Percentiles rank a stretch among this genome's conserved stretches.
phyloP scores from a whole-genome alignment of 2,888 invertebrate species.

The Ophraella communa region DNA sequence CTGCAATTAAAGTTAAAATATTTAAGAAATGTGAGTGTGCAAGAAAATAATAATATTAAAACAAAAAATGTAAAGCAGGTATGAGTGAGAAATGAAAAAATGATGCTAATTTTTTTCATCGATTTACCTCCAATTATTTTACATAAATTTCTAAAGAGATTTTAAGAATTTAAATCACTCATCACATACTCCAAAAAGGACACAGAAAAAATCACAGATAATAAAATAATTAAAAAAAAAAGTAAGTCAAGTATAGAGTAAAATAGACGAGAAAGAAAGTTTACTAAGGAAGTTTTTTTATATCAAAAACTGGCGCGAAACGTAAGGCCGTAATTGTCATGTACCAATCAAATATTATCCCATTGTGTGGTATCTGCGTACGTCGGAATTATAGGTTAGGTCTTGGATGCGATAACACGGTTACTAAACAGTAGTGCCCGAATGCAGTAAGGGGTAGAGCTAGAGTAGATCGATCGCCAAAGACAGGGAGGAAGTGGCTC shows the following conservation, averaged over 20 bases:
- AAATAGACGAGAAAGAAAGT: slow-evolving; percentile 1
- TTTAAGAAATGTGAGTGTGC: no score
- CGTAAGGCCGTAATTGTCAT: background rate
- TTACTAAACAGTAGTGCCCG: slow-evolving; percentile 46
- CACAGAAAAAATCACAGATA: slow-evolving; percentile 9
- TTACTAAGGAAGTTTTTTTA: background rate
- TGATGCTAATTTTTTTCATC: background rate
- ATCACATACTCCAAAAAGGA: slow-evolving; percentile 14
- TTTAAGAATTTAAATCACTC: slow-evolving; percentile 12
- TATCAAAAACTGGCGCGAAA: slow-evolving; percentile 17
- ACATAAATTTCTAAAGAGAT: background rate
- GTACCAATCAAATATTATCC: slow-evolving; percentile 17
- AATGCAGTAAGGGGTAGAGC: slow-evolving; percentile 51
- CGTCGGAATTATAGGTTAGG: slow-evolving; percentile 39
- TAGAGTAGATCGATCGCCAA: slow-evolving; percentile 53
- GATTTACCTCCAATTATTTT: slow-evolving; percentile 1
- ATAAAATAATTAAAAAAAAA: background rate
- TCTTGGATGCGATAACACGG: slow-evolving; percentile 45
- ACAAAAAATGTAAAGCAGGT: background rate
- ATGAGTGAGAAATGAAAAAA: background rate
- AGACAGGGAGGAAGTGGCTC: slow-evolving; percentile 30
- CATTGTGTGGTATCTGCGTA: slow-evolving; percentile 18
- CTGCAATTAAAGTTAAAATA: no score
- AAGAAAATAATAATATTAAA: background rate
- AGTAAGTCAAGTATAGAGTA: slow-evolving; percentile 8